These are phyloP conservation scores for Mastigias papua DNA, from an alignment of 30 jellyfish, hydroid and myxozoan species.

Conservation along the genomic window DNA sequence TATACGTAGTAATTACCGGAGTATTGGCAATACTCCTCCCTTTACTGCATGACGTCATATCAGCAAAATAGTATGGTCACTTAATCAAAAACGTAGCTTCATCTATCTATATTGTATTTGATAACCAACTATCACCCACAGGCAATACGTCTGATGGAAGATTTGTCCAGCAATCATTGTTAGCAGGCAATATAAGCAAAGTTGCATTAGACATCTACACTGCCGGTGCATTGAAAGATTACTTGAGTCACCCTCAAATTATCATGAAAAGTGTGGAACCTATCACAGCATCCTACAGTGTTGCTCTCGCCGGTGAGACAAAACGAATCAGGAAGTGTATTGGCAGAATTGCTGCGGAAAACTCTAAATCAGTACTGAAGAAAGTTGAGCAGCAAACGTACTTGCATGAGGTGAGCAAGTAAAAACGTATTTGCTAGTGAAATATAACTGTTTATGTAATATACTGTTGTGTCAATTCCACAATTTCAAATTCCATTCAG, in stretches of 20 bases:
- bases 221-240: slow-evolving; percentile 14
- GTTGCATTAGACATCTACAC: slow-evolving; percentile 20
- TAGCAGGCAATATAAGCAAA: slow-evolving; percentile 25
- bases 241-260: slow-evolving; percentile 10
- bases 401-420: slow-evolving; percentile 3
- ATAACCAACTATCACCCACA: background rate
- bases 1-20: background rate
- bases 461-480: too few relatives aligned
- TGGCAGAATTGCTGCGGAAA: slow-evolving; percentile 14
- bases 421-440: background rate
- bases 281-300: slow-evolving; percentile 45
- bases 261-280: background rate
- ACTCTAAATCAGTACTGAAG: slow-evolving; percentile 7
- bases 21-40: background rate
- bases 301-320: slow-evolving; percentile 52
- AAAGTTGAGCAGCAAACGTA: slow-evolving; percentile 1
- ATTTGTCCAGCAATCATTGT: slow-evolving; percentile 13
- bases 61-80: background rate
- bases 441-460: background rate
- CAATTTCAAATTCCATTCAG: too few relatives aligned
- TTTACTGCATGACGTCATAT: background rate
- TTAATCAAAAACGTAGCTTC: too few relatives aligned
- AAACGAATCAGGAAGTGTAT: slow-evolving; percentile 31
- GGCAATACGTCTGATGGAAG: slow-evolving; percentile 57
- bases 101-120: too few relatives aligned